Base-by-base conservation (phyloP, 2,797 vertebrate genomes). In the Gambusia yucatana region DNA sequence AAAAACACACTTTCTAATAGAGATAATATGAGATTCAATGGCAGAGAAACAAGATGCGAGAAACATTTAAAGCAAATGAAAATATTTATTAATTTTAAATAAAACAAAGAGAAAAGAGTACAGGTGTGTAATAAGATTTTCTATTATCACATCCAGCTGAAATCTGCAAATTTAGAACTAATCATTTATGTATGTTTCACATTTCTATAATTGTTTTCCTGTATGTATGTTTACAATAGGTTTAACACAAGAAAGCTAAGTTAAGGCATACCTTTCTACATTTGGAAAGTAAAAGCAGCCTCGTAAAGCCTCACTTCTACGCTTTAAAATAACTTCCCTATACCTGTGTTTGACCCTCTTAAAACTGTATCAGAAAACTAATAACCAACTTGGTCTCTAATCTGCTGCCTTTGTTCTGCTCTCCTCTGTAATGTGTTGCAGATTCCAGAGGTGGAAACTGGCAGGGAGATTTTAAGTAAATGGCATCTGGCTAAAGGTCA, bases 401-500 rank as follows among this genome's bases (percentile, higher is more conserved):
- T 95, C 92, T 92, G 78, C 92, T 92, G 91, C 91, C 88, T 94
- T 91, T 92, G 91, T 89, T 89, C 93, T 77, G 86, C 87, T 89
- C 89, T 86, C 84, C 80, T 87, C 87, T 88, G 84, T 95, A 95
- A 94, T 95, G 90, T 92, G 96, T 96, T 96, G 94, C 95, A 96
- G 95, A 96, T 95, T 97, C 94, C 95, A 94, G 95, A 94, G 94
- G 89, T 95, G 94, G 90, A 91, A 93, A 92, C 91, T 92, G 91
- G 93, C 93, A 90, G 92, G 91, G 91, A 94, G 91, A 92, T 92
- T 95, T 95, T 96, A 92, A 94, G 94, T 92, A 96, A 97, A 97
- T 94, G 96, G 90, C 94, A 94, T 90, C 81, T 93, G 96, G 94
- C 94, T 96, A 96, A 95, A 95, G 96, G 93, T 97, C 95, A 96